phyloP scores from a whole-genome alignment of 2,113 vertebrate species.

The Eptatretus burgeri region DNA sequence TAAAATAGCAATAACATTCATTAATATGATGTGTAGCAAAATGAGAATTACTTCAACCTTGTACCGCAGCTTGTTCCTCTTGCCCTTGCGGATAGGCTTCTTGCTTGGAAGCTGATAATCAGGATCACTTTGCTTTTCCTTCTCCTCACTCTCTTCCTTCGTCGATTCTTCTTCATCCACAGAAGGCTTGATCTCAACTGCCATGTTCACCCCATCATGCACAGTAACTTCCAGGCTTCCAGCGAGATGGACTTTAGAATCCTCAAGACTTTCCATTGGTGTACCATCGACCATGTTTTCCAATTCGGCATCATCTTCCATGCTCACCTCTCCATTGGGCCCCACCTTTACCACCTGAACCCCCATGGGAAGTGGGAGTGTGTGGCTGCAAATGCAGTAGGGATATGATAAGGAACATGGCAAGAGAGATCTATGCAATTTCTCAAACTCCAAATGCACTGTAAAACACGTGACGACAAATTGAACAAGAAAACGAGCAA shows the following conservation, averaged over 20 bases:
- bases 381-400: neutral
- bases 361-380: neutral
- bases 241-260: no score
- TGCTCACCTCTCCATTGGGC: neutral
- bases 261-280: neutral
- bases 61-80: constrained; percentile 5
- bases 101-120: neutral
- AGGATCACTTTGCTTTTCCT: neutral
- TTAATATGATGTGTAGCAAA: no score
- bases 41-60: neutral
- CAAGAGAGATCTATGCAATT: no score
- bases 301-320: neutral
- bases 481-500: no score
- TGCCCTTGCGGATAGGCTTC: constrained; percentile 1
- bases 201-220: neutral
- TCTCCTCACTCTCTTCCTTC: neutral
- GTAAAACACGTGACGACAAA: no score
- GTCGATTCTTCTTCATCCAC: neutral
- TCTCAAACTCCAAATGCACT: no score
- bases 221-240: no score
- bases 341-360: constrained; percentile 5
- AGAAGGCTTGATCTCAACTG: neutral
- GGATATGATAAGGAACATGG: no score
- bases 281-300: neutral
- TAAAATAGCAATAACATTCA: no score